phyloP scores from a whole-genome alignment of 2,113 vertebrate genomes.

The Orientallactaga bullata region DNA sequence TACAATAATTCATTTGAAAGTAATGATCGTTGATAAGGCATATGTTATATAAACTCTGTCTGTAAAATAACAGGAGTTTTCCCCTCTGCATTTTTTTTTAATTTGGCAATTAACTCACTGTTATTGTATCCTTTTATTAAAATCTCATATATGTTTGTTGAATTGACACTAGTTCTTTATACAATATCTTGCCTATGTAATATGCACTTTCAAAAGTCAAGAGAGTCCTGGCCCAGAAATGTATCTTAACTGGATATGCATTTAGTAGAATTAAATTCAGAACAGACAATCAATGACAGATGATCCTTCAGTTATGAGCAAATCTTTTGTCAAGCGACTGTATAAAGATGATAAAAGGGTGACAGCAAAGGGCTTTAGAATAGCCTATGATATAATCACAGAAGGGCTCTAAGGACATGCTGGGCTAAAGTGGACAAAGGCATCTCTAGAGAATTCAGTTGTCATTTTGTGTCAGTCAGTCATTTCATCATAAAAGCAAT shows the following conservation, averaged over 20 bases:
- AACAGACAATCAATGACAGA: slow-evolving; percentile 41
- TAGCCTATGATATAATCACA: neutral
- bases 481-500: slow-evolving; percentile 27
- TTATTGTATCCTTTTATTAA: slow-evolving; percentile 56
- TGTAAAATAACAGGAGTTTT: slow-evolving; percentile 32
- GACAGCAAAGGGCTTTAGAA: slow-evolving; percentile 10
- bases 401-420: neutral
- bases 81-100: slow-evolving; percentile 61
- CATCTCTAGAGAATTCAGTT: neutral
- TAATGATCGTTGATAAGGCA: slow-evolving; percentile 1
- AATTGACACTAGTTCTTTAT: slow-evolving; percentile 74
- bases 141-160: slow-evolving; percentile 65
- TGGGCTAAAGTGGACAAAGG: neutral
- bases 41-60: slow-evolving; percentile 52
- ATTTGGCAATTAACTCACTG: slow-evolving; percentile 62
- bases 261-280: slow-evolving; percentile 70
- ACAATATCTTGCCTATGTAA: slow-evolving; percentile 78
- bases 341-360: slow-evolving; percentile 19
- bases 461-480: neutral
- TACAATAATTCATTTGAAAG: slow-evolving; percentile 31
- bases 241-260: slow-evolving; percentile 73
- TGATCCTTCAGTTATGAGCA: slow-evolving; percentile 69
- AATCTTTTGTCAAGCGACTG: slow-evolving; percentile 11
- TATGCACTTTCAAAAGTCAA: slow-evolving; percentile 67
- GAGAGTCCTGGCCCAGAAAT: slow-evolving; percentile 65